These are phyloP conservation scores for Muscina levida DNA, from an alignment of 2,888 invertebrate genomes.

Conservation along the genomic window DNA sequence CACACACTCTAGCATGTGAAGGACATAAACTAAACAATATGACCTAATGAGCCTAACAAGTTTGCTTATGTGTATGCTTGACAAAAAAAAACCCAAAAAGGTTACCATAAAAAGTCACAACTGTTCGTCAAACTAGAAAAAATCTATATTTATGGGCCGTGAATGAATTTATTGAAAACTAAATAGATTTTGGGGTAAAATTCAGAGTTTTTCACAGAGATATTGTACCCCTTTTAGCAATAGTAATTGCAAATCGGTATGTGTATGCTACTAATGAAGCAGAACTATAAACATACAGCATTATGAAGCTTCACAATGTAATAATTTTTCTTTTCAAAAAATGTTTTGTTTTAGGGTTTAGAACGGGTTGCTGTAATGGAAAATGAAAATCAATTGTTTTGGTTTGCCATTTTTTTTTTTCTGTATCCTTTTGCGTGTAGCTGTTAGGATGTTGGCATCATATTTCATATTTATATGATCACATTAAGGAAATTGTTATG, in stretches of 20 bases:
- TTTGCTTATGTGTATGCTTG: no score
- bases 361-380: no score
- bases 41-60: slow-evolving; percentile 64
- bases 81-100: slow-evolving; percentile 53
- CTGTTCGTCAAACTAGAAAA: slow-evolving; percentile 25
- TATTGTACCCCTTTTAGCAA: slow-evolving; percentile 46
- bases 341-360: no score
- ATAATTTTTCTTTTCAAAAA: not conserved
- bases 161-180: slow-evolving; percentile 28
- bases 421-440: slow-evolving; percentile 23
- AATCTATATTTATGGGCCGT: slow-evolving; percentile 63
- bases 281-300: slow-evolving; percentile 36
- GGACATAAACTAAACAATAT: slow-evolving; percentile 51
- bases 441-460: slow-evolving; percentile 55
- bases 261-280: slow-evolving; percentile 53
- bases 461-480: slow-evolving; percentile 61
- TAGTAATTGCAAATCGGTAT: not conserved
- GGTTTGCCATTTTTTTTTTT: slow-evolving; percentile 51
- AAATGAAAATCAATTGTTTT: slow-evolving; percentile 45
- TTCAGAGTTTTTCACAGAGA: slow-evolving; percentile 1
- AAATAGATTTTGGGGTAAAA: slow-evolving; percentile 41
- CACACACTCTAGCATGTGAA: not conserved
- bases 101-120: slow-evolving; percentile 48
- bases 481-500: slow-evolving; percentile 66
- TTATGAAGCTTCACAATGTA: slow-evolving; percentile 44